Evolutionary conservation across 1,140 invertebrate genomes (phyloP).

Genomic region (Drosophila paulistorum): DNA sequence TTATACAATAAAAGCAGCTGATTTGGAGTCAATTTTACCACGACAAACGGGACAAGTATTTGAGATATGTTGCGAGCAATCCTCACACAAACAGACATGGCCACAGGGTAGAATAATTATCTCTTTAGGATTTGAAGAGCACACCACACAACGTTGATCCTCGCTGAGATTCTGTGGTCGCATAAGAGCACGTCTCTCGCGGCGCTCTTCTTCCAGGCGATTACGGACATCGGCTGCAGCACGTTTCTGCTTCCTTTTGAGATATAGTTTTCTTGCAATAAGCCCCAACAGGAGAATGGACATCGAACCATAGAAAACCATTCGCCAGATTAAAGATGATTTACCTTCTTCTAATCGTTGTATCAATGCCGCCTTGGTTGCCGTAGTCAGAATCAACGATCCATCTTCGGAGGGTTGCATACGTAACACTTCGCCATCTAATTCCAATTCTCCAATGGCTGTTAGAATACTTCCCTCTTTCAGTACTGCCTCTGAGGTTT

Average conservation of each 20-base stretch:
- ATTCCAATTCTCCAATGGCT: slow-evolving; percentile 88
- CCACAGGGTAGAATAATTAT: slow-evolving; percentile 92
- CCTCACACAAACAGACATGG: slow-evolving; percentile 92
- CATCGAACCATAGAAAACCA: slow-evolving; percentile 87
- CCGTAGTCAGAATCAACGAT: slow-evolving; percentile 89
- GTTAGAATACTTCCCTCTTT: slow-evolving; percentile 89
- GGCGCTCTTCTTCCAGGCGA: slow-evolving; percentile 86
- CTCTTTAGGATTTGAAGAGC: slow-evolving; percentile 90
- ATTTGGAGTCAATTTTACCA: slow-evolving; percentile 86
- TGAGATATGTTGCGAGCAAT: slow-evolving; percentile 89
- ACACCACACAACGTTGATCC: slow-evolving; percentile 89
- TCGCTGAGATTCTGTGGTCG: slow-evolving; percentile 86
- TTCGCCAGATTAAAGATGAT: slow-evolving; percentile 73
- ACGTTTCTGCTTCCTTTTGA: slow-evolving; percentile 84
- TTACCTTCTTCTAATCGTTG: slow-evolving; percentile 88
- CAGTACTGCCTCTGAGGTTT: slow-evolving; percentile 92
- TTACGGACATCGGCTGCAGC: slow-evolving; percentile 85
- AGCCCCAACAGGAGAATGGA: slow-evolving; percentile 86
- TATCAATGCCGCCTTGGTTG: slow-evolving; percentile 87
- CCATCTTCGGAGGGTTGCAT: slow-evolving; percentile 88
- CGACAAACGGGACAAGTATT: slow-evolving; percentile 90
- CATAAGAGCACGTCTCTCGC: slow-evolving; percentile 86
- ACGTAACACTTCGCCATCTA: slow-evolving; percentile 85
- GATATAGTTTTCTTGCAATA: slow-evolving; percentile 86
- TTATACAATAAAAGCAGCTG: slow-evolving; percentile 88